Percentiles rank a stretch among this genome's conserved stretches.
Conservation (phyloP, 2,113 vertebrate genomes). For the Zingel zingel region DNA sequence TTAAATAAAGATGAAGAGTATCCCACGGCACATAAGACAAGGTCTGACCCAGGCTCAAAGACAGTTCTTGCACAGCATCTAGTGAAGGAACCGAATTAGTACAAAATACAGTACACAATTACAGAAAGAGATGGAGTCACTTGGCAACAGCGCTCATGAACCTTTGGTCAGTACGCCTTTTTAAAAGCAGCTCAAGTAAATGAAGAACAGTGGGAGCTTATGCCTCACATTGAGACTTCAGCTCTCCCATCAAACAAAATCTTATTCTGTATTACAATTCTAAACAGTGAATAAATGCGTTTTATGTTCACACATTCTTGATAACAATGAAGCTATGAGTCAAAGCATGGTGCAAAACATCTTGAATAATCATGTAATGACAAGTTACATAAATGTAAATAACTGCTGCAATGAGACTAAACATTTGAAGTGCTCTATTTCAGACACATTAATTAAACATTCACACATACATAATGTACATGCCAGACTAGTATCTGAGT, state of each 20-base stretch:
- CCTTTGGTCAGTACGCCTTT: slow-evolving; percentile 77
- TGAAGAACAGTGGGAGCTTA: slow-evolving; percentile 62
- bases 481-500: slow-evolving; percentile 43
- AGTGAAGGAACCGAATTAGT: slow-evolving; percentile 73
- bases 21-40: slow-evolving; percentile 76
- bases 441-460: slow-evolving; percentile 41
- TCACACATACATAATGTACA: slow-evolving; percentile 53
- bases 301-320: slow-evolving; percentile 69
- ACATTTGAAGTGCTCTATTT: slow-evolving; percentile 35
- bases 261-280: slow-evolving; percentile 61
- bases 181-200: slow-evolving; percentile 79
- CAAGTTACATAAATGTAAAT: slow-evolving; percentile 70
- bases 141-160: slow-evolving; percentile 69
- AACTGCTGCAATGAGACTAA: slow-evolving; percentile 61
- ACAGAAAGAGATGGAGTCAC: slow-evolving; percentile 67
- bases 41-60: slow-evolving; percentile 78
- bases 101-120: slow-evolving; percentile 81
- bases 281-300: slow-evolving; percentile 74
- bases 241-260: slow-evolving; percentile 46
- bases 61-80: slow-evolving; percentile 79
- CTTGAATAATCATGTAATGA: slow-evolving; percentile 62
- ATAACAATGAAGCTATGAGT: slow-evolving; percentile 75
- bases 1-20: slow-evolving; percentile 85
- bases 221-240: slow-evolving; percentile 53
- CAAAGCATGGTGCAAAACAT: slow-evolving; percentile 66